phyloP scores from a whole-genome alignment of 2,113 vertebrate genomes.

The Salvelinus namaycush region DNA sequence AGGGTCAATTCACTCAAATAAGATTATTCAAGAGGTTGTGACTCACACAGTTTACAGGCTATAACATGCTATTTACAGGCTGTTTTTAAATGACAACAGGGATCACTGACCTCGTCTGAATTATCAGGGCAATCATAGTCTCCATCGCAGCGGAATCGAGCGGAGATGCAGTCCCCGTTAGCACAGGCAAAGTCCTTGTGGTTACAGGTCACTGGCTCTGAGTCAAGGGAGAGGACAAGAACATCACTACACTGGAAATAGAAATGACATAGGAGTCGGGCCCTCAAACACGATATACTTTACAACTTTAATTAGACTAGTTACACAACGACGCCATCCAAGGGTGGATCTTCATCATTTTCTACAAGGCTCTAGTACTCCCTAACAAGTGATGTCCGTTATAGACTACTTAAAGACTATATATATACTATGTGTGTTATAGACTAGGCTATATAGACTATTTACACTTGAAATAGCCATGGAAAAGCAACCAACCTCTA shows the following conservation, averaged over 20 bases:
- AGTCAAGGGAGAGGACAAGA: slow-evolving; percentile 27
- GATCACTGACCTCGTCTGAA: slow-evolving; percentile 88
- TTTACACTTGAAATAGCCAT: background rate
- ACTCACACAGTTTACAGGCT: background rate
- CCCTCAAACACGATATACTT: too few relatives aligned
- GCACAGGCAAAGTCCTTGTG: slow-evolving; percentile 93
- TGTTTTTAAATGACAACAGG: too few relatives aligned
- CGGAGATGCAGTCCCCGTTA: slow-evolving; percentile 93
- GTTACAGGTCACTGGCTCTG: slow-evolving; percentile 93
- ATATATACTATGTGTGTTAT: too few relatives aligned
- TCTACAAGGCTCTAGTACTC: too few relatives aligned
- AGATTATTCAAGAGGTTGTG: slow-evolving; percentile 11
- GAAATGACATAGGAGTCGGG: background rate
- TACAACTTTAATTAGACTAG: too few relatives aligned
- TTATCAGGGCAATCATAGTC: slow-evolving; percentile 96
- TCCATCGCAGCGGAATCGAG: slow-evolving; percentile 94
- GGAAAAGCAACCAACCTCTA: background rate
- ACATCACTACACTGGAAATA: background rate
- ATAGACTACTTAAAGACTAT: too few relatives aligned
- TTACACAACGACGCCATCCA: too few relatives aligned
- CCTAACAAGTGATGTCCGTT: too few relatives aligned
- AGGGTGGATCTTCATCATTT: too few relatives aligned
- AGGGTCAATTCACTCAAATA: slow-evolving; percentile 38
- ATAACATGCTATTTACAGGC: background rate
- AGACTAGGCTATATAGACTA: too few relatives aligned